These are phyloP conservation scores for Halichoeres trimaculatus DNA, from an alignment of 2,113 vertebrate genomes.

Conservation along the genomic window DNA sequence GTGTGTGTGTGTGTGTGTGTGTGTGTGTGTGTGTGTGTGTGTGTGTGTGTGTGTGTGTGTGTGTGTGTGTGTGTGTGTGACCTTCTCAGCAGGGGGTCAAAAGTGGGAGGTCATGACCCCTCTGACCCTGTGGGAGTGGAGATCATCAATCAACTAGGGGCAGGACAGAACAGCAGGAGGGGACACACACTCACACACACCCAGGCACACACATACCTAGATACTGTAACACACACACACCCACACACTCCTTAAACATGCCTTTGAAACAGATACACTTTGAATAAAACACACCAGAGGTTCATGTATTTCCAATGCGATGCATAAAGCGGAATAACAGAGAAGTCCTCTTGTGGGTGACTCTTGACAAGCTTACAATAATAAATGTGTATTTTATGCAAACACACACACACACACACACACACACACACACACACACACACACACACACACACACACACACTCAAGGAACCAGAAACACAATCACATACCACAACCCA, in stretches of 20 bases:
- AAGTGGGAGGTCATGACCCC: constrained; percentile 77
- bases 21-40: constrained; percentile 38
- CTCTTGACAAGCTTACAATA: not conserved
- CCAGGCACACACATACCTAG: constrained; percentile 28
- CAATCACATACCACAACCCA: too few species aligned
- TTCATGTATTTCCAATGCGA: constrained; percentile 1
- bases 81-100: constrained; percentile 72
- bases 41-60: constrained; percentile 27
- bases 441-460: too few species aligned
- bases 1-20: constrained; percentile 49
- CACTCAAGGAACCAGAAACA: too few species aligned
- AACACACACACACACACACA: constrained; percentile 9
- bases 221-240: constrained; percentile 26
- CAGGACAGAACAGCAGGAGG: constrained; percentile 74
- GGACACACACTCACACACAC: constrained; percentile 24
- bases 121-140: constrained; percentile 76
- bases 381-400: not conserved
- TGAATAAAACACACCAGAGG: not conserved
- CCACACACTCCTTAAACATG: constrained; percentile 18
- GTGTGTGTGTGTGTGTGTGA: constrained; percentile 50
- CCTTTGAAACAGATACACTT: not conserved
- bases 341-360: not conserved
- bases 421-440: not conserved
- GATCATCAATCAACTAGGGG: constrained; percentile 81
- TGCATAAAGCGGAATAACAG: not conserved